Base-by-base conservation (phyloP, 2,888 invertebrate species). In the Callimorpha dominula region DNA sequence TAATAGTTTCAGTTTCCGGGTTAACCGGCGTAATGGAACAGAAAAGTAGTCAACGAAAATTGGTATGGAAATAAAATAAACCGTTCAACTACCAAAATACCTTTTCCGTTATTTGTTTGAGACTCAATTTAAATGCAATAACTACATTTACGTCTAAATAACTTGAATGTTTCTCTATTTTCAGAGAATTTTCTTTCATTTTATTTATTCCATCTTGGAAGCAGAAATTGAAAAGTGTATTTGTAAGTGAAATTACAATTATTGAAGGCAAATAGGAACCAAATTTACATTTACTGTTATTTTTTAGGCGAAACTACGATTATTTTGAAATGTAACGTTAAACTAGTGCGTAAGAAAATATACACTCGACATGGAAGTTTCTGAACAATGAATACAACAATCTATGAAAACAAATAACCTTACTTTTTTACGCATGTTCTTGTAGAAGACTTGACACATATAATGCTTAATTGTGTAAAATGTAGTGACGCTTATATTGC, bases 21-120 rank as follows among this genome's bases (percentile, higher is more conserved):
- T n/a, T 31, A 73, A 64, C n/a, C 57, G 43, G n/a, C 12, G 14
- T 11, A 65, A 52, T 65, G 67, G 60, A 71, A 68, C 63, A 9
- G 20, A 14, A 70, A 74, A 66, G 17, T 50, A 63, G 74, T 73
- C 64, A 42, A 9, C 70, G 65, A 46, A 71, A 71, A 80, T 73
- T 64, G 68, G 65, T 71, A 71, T 70, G 66, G 63, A 62, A 76
- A 76, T 73, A 60, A 71, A 75, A 52, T 62, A 65, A 73, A 69
- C 67, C 20, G 63, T 65, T 62, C 40, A 43, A 46, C 43, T 67
- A 72, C 6, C 31, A 42, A 50, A 42, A 52, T 49, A 49, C 42
- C 8, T 42, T 65, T 68, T 50, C 49, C 60, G 40, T 49, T 69
- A 52, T 60, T 70, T 62, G 52, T 62, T 69, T 14, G 6, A 31